These are phyloP conservation scores for Lepidonotus clava DNA, from an alignment of 2,888 invertebrate species.

Conservation along the genomic window DNA sequence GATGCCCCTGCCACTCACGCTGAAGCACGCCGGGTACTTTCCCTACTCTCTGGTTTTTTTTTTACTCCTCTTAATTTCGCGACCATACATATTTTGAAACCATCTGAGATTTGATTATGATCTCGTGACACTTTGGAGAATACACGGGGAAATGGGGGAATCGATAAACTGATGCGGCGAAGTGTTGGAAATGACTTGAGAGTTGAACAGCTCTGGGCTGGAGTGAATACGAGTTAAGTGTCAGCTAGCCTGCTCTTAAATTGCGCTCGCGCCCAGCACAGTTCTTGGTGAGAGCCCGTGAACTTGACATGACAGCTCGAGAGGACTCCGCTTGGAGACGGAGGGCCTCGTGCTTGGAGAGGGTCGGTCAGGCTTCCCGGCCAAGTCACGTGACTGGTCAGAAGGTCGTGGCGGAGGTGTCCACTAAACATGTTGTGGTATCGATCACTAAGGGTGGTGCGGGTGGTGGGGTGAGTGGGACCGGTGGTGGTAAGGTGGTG, in stretches of 20 bases:
- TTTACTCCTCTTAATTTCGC: not conserved
- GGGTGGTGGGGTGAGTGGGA: not conserved
- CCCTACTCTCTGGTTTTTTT: too few relatives aligned
- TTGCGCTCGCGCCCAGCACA: not conserved
- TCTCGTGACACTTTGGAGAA: not conserved
- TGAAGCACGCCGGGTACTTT: not conserved
- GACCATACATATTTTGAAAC: not conserved
- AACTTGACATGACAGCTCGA: conserved; percentile 9
- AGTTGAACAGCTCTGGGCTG: not conserved
- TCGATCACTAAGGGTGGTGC: conserved; percentile 7
- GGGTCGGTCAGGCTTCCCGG: not conserved
- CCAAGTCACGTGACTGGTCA: conserved; percentile 47
- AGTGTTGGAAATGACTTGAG: not conserved
- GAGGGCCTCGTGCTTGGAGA: conserved; percentile 32
- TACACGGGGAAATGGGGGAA: not conserved
- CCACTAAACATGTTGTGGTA: conserved; percentile 48
- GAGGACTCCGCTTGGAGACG: not conserved
- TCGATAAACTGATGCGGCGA: not conserved
- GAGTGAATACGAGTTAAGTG: not conserved
- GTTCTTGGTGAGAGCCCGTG: not conserved
- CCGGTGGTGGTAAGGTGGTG: not conserved
- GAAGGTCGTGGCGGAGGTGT: conserved; percentile 41
- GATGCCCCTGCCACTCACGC: not conserved
- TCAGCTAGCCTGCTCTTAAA: not conserved
- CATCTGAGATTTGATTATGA: not conserved